These are phyloP conservation scores for Enteromius fasciolatus DNA, from an alignment of 2,797 vertebrate genomes.

Conservation along the genomic window DNA sequence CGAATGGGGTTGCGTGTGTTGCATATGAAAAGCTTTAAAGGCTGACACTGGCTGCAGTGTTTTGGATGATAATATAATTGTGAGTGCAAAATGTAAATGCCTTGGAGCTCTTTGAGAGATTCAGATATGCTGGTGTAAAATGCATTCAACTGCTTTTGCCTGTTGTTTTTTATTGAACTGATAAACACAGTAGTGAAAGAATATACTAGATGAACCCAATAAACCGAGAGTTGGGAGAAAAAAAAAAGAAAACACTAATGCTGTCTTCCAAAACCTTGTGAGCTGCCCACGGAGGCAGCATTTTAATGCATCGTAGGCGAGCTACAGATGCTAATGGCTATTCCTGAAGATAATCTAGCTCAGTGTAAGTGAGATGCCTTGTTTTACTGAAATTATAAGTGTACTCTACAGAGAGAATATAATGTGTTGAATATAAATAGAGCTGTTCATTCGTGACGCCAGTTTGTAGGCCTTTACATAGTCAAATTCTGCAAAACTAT, in stretches of 20 bases:
- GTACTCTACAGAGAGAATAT: not conserved
- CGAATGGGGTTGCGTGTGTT: slow-evolving; percentile 12
- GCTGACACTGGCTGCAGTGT: not conserved
- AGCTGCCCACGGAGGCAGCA: slow-evolving; percentile 18
- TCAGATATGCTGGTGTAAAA: slow-evolving; percentile 1
- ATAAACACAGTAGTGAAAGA: slow-evolving; percentile 14
- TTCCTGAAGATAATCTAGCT: slow-evolving; percentile 5
- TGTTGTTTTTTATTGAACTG: slow-evolving; percentile 22
- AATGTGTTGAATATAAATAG: not conserved
- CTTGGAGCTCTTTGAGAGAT: slow-evolving; percentile 17
- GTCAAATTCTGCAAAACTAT: not conserved
- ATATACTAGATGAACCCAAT: slow-evolving; percentile 1
- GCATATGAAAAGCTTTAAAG: slow-evolving; percentile 29
- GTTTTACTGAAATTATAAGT: not conserved
- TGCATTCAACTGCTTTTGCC: not conserved
- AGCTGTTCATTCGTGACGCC: not conserved
- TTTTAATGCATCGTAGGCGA: slow-evolving; percentile 24
- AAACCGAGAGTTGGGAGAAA: not conserved
- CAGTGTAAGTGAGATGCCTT: not conserved
- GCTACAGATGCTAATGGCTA: slow-evolving; percentile 16
- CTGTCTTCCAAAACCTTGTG: slow-evolving; percentile 10
- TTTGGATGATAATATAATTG: slow-evolving; percentile 10
- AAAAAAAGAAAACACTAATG: not conserved
- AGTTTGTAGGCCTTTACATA: not conserved
- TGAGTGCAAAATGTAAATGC: slow-evolving; percentile 6